Evolutionary conservation across 2,888 invertebrate genomes (phyloP).

Genomic region (Acholoe squamosa): DNA sequence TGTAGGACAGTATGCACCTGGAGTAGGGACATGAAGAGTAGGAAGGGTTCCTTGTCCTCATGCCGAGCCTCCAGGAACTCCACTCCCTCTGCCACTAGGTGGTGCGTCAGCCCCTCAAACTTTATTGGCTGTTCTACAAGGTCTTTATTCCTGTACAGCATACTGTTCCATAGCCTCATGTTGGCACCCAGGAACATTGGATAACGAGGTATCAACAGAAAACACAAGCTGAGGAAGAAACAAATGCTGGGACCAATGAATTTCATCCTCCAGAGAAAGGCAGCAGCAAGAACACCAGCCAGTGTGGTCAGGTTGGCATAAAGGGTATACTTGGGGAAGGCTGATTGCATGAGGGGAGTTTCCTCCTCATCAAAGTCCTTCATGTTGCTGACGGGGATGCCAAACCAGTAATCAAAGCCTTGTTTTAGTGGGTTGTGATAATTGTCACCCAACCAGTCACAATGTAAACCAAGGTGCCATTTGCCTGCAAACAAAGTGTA

Average conservation of each 20-base stretch:
- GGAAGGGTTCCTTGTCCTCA: conserved; percentile 80
- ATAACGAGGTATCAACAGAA: not conserved
- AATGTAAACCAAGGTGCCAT: conserved; percentile 84
- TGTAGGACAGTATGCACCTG: conserved; percentile 86
- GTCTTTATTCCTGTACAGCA: conserved; percentile 81
- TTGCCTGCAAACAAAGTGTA: conserved; percentile 79
- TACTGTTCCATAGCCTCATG: conserved; percentile 63
- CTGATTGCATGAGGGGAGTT: conserved; percentile 79
- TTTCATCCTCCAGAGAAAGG: not conserved
- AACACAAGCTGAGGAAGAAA: not conserved
- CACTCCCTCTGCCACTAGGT: conserved; percentile 75
- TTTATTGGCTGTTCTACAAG: conserved; percentile 81
- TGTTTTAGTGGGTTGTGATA: conserved; percentile 82
- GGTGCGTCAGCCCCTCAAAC: conserved; percentile 76
- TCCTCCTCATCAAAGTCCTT: conserved; percentile 76
- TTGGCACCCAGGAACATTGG: not conserved
- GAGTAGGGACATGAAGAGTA: conserved; percentile 84
- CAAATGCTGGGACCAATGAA: not conserved
- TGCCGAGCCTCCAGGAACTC: conserved; percentile 75
- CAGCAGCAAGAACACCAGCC: not conserved
- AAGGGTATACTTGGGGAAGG: conserved; percentile 70
- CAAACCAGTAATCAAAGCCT: conserved; percentile 84
- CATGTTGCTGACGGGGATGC: conserved; percentile 81
- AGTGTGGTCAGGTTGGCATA: not conserved
- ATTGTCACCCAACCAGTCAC: conserved; percentile 74